These are phyloP conservation scores for Sinocyclocheilus grahami DNA, from an alignment of 2,113 vertebrate genomes.

Conservation along the genomic window DNA sequence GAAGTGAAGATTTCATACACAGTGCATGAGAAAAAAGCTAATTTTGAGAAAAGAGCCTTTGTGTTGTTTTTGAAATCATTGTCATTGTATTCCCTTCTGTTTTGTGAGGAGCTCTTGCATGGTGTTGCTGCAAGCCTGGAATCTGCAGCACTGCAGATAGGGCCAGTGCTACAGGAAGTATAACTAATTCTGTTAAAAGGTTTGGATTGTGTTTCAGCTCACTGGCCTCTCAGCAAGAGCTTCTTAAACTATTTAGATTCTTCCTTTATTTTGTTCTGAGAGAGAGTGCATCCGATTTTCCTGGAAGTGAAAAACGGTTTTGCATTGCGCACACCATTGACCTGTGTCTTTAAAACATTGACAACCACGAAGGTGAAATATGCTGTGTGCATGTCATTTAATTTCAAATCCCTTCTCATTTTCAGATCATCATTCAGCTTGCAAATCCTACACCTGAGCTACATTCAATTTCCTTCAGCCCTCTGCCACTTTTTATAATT, in stretches of 20 bases:
- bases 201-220: slow-evolving; percentile 50
- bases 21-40: neutral
- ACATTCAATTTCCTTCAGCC: slow-evolving; percentile 11
- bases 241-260: slow-evolving; percentile 25
- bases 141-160: slow-evolving; percentile 38
- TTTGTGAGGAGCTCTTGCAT: slow-evolving; percentile 12
- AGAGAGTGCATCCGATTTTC: slow-evolving; percentile 7
- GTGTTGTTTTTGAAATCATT: neutral
- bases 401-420: slow-evolving; percentile 33
- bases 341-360: neutral
- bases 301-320: neutral
- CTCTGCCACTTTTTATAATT: neutral
- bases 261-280: slow-evolving; percentile 2
- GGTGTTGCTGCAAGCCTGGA: slow-evolving; percentile 17
- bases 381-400: neutral
- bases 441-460: slow-evolving; percentile 41
- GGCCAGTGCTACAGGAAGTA: slow-evolving; percentile 32
- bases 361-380: neutral
- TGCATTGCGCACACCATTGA: neutral
- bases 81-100: neutral
- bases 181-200: slow-evolving; percentile 52
- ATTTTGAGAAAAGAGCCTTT: no score
- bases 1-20: neutral
- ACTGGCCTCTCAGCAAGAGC: slow-evolving; percentile 14
- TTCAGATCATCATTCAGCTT: slow-evolving; percentile 14